Evolutionary conservation across 2,888 invertebrate genomes (phyloP), one percentile per base, ranked within the genome.

Genomic region (Panorpa germanica): DNA sequence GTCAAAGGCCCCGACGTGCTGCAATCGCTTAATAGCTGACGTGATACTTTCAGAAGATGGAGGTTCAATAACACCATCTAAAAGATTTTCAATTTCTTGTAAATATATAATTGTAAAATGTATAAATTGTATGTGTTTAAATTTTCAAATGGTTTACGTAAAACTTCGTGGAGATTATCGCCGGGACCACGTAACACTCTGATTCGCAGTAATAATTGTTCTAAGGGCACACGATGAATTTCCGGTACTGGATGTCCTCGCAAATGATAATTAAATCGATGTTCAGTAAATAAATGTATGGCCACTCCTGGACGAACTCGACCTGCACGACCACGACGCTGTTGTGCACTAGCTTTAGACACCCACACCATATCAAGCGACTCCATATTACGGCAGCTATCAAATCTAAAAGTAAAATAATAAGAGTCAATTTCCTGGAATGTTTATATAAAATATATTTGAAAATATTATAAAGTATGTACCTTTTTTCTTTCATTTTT

Each of bases 261-360:
- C 37, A 86, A 55, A 34, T 75, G 67, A 39, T 75, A 50, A 17
- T 57, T 49, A 46, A 65, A 75, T 23, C 76, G 62, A 39, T 75
- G 70, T 2, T 70, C 65, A 0, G 88, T 85, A 50, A 77, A 91
- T 28, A 93, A 56, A 45, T 91, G 88, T 33, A 85, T 67, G n/a
- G n/a, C n/a, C n/a, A n/a, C n/a, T n/a, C n/a, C n/a, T 1, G 81
- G 65, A 68, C 75, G 77, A 3, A 88, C 88, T 31, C 93, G 69
- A 2, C 93, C 93, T 9, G 91, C 90, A 26, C 93, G 64, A 16
- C 93, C 93, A 45, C 70, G 73, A 17, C 93, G 66, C 47, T 95
- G 93, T 37, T 76, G 59, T 1, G 86, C 86, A 54, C 90, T 93
- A 1, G 91, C 88, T 21, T 71, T 62, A 0, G 91, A 88, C 5